phyloP scores from a whole-genome alignment of 2,797 vertebrate species.

The Malurus splendens region DNA sequence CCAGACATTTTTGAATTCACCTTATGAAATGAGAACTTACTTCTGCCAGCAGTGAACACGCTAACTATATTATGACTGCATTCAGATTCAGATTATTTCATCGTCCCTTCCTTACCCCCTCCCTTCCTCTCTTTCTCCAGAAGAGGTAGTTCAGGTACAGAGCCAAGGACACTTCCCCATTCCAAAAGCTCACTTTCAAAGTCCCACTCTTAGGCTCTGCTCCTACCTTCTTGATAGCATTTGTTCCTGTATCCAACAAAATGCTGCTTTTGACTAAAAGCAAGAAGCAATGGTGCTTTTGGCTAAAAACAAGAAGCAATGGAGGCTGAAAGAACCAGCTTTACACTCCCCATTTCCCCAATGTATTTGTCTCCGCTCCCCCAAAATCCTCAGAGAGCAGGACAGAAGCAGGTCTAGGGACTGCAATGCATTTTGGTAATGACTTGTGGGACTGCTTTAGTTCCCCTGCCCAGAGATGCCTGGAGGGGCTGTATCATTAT shows the following conservation, averaged over 20 bases:
- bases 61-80: not conserved
- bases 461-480: not conserved
- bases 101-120: not conserved
- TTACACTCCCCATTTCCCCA: fast-evolving
- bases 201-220: not conserved
- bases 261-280: not conserved
- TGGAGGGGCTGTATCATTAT: not conserved
- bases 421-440: not conserved
- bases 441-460: not conserved
- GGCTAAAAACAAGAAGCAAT: not conserved
- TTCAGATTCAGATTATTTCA: not conserved
- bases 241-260: not conserved
- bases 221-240: not conserved
- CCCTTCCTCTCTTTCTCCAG: not conserved
- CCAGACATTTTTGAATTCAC: not conserved
- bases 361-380: not conserved
- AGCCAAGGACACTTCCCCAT: not conserved
- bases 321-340: not conserved
- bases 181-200: not conserved
- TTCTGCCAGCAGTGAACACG: not conserved
- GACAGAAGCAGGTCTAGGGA: not conserved
- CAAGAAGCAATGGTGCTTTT: not conserved
- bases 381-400: not conserved
- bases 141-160: not conserved
- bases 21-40: not conserved